phyloP scores from a whole-genome alignment of 2,797 vertebrate genomes.

The Lepilemur septentrionalis region DNA sequence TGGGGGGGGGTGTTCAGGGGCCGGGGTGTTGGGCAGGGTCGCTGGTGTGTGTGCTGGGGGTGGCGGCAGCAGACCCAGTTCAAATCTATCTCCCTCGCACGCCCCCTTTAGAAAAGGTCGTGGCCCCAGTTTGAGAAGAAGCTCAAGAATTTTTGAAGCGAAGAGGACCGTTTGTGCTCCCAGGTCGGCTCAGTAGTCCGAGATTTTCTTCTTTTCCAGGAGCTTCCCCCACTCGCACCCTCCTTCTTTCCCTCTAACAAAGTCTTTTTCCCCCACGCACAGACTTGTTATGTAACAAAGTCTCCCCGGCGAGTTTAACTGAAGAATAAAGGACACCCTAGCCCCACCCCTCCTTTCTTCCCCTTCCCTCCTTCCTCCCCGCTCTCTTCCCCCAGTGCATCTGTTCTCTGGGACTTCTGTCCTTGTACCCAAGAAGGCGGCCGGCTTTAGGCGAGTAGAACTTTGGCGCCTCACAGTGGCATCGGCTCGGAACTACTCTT shows the following conservation, averaged over 20 bases:
- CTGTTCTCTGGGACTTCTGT: constrained; percentile 64
- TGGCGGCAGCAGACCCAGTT: not conserved
- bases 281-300: constrained; percentile 78
- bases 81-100: not conserved
- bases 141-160: constrained; percentile 10
- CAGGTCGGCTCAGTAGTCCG: not conserved
- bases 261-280: constrained; percentile 57
- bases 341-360: constrained; percentile 8
- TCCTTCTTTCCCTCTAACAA: constrained; percentile 49
- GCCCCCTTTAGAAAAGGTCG: not conserved
- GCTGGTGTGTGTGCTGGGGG: not conserved
- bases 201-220: constrained; percentile 56
- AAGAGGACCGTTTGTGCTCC: not conserved
- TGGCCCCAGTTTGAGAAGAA: constrained; percentile 1
- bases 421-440: not conserved
- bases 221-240: not conserved
- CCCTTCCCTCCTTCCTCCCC: not conserved
- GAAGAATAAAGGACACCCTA: constrained; percentile 74
- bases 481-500: constrained; percentile 12
- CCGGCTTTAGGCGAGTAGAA: constrained; percentile 70
- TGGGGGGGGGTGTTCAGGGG: too few relatives aligned
- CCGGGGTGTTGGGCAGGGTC: not conserved
- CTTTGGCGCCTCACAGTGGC: constrained; percentile 83
- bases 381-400: constrained; percentile 35
- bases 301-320: constrained; percentile 69